Conservation (phyloP, 2,113 vertebrate genomes). For the Gallinago media region DNA sequence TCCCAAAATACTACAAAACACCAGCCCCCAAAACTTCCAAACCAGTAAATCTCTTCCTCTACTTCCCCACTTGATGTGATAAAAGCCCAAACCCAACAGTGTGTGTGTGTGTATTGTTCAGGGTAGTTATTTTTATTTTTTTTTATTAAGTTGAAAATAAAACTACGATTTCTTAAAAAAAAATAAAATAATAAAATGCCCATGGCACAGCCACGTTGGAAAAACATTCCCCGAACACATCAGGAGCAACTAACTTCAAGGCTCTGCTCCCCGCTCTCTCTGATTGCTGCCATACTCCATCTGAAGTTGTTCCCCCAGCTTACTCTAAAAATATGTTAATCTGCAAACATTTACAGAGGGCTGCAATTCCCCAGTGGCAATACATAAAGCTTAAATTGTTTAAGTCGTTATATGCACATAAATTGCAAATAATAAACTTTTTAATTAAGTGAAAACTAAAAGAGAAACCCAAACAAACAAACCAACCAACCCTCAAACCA, state of each 20-base stretch:
- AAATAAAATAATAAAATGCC: neutral
- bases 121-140: neutral
- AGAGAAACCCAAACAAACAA: neutral
- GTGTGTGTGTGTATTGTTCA: neutral
- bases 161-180: neutral
- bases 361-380: constrained; percentile 69
- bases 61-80: neutral
- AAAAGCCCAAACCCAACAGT: neutral
- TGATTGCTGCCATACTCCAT: constrained; percentile 71
- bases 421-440: constrained; percentile 38
- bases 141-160: neutral
- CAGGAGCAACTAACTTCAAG: constrained; percentile 55
- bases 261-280: neutral
- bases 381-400: constrained; percentile 69
- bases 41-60: neutral
- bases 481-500: neutral
- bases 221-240: constrained; percentile 56
- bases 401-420: constrained; percentile 65
- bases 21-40: neutral
- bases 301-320: constrained; percentile 72
- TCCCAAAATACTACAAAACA: no score
- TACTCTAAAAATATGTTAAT: constrained; percentile 79
- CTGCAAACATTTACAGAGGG: constrained; percentile 87
- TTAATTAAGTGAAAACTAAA: constrained; percentile 11
- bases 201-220: constrained; percentile 31